Percentiles rank a stretch among this genome's conserved stretches.
These are phyloP conservation scores for Idaea straminata DNA, from an alignment of 2,888 invertebrate genomes.

Conservation along the genomic window DNA sequence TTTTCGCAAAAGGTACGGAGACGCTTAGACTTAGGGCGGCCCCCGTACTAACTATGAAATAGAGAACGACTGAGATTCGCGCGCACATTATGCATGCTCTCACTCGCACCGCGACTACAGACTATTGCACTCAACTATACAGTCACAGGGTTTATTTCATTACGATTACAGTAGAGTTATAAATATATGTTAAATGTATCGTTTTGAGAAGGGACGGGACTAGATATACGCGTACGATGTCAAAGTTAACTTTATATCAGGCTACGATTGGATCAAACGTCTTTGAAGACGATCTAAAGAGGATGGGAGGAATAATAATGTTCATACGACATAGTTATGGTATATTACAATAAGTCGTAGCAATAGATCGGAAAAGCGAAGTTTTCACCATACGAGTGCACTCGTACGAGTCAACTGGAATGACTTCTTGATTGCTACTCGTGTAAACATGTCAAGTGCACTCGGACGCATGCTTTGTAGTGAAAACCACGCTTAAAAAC, in stretches of 20 bases:
- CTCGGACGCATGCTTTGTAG: too few species aligned
- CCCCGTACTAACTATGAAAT: constrained; percentile 32
- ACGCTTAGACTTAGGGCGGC: constrained; percentile 20
- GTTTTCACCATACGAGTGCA: too few species aligned
- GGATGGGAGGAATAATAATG: not conserved
- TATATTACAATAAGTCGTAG: not conserved
- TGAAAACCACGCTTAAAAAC: too few species aligned
- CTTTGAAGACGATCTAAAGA: not conserved
- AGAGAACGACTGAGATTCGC: constrained; percentile 63
- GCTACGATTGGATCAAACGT: not conserved
- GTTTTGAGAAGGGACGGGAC: not conserved
- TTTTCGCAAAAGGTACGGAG: constrained; percentile 25
- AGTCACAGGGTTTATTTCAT: constrained; percentile 68
- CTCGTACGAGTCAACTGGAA: too few species aligned
- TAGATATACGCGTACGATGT: constrained; percentile 6
- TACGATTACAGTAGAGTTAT: constrained; percentile 46
- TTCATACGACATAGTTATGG: not conserved
- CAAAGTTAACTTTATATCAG: not conserved
- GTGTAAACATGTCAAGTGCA: too few species aligned
- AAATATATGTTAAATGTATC: constrained; percentile 41
- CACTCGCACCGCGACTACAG: constrained; percentile 50
- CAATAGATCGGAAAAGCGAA: too few species aligned
- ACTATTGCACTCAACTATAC: constrained; percentile 34
- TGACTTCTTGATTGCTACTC: too few species aligned
- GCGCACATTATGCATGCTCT: constrained; percentile 33